A percentile compares a stretch with the other conserved stretches of the same genome.
Evolutionary conservation across 2,888 invertebrate genomes (phyloP).

Genomic region (Rhamnusium bicolor): DNA sequence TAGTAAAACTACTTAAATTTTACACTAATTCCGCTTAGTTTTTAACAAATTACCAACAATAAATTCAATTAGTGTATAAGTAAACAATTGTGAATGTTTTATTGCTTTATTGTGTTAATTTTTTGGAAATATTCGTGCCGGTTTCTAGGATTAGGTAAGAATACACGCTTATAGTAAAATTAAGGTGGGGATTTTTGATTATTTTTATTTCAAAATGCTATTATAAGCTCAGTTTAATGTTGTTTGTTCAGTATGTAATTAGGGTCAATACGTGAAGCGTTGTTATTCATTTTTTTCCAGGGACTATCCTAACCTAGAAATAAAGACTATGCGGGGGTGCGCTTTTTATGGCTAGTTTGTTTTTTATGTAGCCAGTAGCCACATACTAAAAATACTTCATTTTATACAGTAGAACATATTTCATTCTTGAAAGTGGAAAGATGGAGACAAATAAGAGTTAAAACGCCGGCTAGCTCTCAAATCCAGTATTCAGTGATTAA

Average conservation of each 20-base stretch:
- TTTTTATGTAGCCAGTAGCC: not conserved
- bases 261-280: not conserved
- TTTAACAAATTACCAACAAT: conserved; percentile 33
- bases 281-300: not conserved
- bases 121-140: conserved; percentile 50
- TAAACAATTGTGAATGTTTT: conserved; percentile 41
- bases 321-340: conserved; percentile 13
- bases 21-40: conserved; percentile 44
- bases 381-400: not conserved
- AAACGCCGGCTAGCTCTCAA: not conserved
- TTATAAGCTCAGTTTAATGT: conserved; percentile 7
- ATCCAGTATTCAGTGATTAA: not conserved
- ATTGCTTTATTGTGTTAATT: conserved; percentile 51
- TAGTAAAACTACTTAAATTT: conserved; percentile 55
- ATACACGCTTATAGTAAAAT: conserved; percentile 26
- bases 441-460: not conserved
- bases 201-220: conserved; percentile 17
- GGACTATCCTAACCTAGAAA: conserved; percentile 22
- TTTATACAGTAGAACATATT: not conserved
- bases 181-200: conserved; percentile 42
- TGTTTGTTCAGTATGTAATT: conserved; percentile 12
- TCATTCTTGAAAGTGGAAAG: not conserved
- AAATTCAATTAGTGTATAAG: conserved; percentile 33
- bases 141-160: conserved; percentile 53
- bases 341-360: not conserved